A percentile compares a stretch with the other conserved stretches of the same genome.
These are phyloP conservation scores for Thermophis baileyi DNA, from an alignment of 2,113 vertebrate genomes.

Conservation along the genomic window DNA sequence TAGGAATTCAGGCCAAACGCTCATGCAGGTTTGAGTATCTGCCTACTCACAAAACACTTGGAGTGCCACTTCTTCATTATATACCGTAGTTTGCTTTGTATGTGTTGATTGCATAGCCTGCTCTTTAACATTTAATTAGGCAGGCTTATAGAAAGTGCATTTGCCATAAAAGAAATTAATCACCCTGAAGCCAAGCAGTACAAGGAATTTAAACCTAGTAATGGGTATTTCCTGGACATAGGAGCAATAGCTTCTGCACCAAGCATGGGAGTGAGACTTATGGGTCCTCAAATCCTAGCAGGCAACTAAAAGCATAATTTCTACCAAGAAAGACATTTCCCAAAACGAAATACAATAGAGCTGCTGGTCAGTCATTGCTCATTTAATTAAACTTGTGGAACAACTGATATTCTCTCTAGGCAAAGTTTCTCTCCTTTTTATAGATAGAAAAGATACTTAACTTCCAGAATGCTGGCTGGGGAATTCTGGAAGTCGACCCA, in stretches of 20 bases:
- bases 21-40: background rate
- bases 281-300: background rate
- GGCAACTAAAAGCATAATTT: background rate
- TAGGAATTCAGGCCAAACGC: background rate
- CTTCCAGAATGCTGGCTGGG: no score
- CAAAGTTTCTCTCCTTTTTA: slow-evolving; percentile 63
- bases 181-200: background rate
- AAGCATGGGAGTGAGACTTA: background rate
- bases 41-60: background rate
- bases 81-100: background rate
- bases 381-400: background rate
- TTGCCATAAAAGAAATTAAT: background rate
- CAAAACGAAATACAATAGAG: background rate
- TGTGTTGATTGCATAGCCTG: background rate
- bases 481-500: no score
- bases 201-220: background rate
- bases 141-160: background rate
- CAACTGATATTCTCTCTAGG: slow-evolving; percentile 58
- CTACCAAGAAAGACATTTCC: background rate
- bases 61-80: background rate
- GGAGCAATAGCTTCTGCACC: background rate
- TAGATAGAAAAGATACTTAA: background rate
- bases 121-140: background rate
- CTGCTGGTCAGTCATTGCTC: background rate
- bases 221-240: background rate